Conservation (phyloP, 2,797 vertebrate genomes). For the Carcharodon carcharias region DNA sequence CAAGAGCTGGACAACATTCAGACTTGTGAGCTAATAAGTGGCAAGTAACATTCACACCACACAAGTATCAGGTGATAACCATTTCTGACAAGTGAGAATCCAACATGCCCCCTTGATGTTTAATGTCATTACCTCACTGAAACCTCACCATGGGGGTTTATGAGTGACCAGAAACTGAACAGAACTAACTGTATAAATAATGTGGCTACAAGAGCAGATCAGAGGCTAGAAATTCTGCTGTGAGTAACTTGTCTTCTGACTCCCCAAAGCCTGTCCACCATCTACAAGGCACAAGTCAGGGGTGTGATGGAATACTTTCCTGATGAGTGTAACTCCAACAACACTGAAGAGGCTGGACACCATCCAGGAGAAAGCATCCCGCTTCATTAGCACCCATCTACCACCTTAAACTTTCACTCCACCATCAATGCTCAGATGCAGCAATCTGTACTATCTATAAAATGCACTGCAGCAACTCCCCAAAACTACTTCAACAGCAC, state of each 20-base stretch:
- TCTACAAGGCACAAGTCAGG: neutral
- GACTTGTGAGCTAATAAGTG: neutral
- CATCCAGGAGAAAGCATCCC: neutral
- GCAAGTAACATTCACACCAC: neutral
- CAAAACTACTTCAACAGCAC: neutral
- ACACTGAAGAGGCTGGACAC: neutral
- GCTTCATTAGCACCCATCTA: too few species aligned
- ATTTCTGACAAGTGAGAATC: neutral
- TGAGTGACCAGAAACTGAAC: too few species aligned
- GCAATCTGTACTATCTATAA: neutral
- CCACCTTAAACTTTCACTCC: neutral
- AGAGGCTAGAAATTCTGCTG: neutral
- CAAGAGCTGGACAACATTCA: neutral
- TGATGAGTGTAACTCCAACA: neutral
- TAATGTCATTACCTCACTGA: neutral
- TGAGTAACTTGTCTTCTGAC: neutral
- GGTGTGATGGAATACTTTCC: neutral
- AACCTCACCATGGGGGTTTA: too few species aligned
- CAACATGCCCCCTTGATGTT: neutral
- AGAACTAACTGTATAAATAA: too few species aligned
- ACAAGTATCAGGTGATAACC: too few species aligned
- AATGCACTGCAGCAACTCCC: neutral
- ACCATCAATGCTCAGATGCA: neutral
- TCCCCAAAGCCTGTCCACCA: neutral
- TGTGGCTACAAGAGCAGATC: neutral